phyloP scores from a whole-genome alignment of 2,797 vertebrate species.

The Tauraco hartlaubi region DNA sequence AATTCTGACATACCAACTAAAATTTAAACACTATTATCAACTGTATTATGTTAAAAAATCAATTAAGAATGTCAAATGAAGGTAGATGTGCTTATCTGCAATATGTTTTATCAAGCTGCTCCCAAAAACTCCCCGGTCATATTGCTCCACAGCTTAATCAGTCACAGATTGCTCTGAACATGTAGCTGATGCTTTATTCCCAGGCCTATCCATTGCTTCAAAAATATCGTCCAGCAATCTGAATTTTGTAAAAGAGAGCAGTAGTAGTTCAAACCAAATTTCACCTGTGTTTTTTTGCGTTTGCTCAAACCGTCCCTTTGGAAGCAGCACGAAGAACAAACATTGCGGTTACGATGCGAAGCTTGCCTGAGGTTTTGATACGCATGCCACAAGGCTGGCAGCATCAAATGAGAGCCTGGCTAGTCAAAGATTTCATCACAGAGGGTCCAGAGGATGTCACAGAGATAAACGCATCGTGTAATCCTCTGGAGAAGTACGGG shows the following conservation, averaged over 20 bases:
- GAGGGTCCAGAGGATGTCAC: background rate
- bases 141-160: background rate
- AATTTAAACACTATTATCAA: background rate
- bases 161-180: background rate
- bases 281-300: background rate
- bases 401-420: background rate
- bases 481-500: background rate
- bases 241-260: background rate
- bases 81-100: background rate
- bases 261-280: background rate
- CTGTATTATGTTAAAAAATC: background rate
- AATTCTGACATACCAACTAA: background rate
- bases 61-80: background rate
- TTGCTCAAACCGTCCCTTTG: background rate
- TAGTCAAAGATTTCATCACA: background rate
- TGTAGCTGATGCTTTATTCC: background rate
- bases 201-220: background rate
- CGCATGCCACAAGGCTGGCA: background rate
- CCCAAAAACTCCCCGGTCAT: background rate
- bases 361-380: background rate
- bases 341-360: background rate
- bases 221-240: background rate
- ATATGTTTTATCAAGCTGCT: background rate
- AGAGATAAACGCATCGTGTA: accelerated
- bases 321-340: background rate